phyloP scores from a whole-genome alignment of 2,113 vertebrate species.

The Balaeniceps rex region DNA sequence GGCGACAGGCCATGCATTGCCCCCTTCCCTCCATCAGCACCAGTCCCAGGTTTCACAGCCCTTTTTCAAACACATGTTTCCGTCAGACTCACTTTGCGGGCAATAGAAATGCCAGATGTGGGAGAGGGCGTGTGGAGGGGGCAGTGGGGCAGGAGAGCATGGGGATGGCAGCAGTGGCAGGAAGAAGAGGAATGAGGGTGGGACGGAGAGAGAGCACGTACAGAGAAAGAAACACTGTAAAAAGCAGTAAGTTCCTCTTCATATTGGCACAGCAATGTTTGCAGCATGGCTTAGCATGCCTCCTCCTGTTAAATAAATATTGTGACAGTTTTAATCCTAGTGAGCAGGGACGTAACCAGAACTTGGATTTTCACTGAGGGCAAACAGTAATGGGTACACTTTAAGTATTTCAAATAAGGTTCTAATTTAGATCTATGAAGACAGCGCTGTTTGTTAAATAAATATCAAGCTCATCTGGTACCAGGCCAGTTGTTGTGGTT shows the following conservation, averaged over 20 bases:
- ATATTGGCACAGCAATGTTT: constrained; percentile 59
- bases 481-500: constrained; percentile 58
- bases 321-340: constrained; percentile 71
- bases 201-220: not conserved
- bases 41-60: not conserved
- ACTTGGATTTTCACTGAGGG: constrained; percentile 70
- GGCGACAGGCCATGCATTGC: not conserved
- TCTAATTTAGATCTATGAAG: constrained; percentile 62
- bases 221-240: constrained; percentile 1
- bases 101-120: not conserved
- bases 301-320: constrained; percentile 71
- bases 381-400: constrained; percentile 55
- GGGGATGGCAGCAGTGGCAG: not conserved
- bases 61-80: not conserved
- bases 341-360: constrained; percentile 57
- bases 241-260: constrained; percentile 46
- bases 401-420: constrained; percentile 59
- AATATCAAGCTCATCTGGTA: constrained; percentile 58
- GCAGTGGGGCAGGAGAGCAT: not conserved
- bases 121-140: not conserved
- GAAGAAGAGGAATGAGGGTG: not conserved
- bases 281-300: constrained; percentile 65
- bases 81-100: not conserved
- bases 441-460: constrained; percentile 61
- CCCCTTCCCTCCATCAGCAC: not conserved